Base-by-base conservation (phyloP, 1,140 invertebrate genomes). In the Gerris buenoi region DNA sequence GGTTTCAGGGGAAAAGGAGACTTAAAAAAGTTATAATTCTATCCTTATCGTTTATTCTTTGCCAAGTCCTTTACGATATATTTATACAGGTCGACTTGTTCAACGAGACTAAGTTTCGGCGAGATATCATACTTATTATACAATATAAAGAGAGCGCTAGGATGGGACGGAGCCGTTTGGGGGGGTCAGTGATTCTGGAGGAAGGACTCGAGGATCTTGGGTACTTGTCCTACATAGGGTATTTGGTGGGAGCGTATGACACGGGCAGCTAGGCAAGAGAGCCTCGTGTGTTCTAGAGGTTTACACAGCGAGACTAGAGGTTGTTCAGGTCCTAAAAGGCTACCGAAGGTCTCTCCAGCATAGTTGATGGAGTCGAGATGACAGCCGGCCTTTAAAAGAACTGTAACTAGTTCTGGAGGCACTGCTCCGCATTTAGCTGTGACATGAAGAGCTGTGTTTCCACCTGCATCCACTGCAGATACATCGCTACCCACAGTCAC, bases 321-420 rank as follows among this genome's bases (percentile, higher is more conserved):
- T 72, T 86, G 85, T n/a, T 66, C 28, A 14, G 18, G 18, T 58
- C 81, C 79, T 33, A 92, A 75, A 63, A 93, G 75, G 67, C 83
- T 81, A 64, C 86, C 82, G 69, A 91, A 90, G 0, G 89, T 93
- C 70, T 88, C 84, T 23, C 87, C 87, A 46, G 86, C 80, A 69
- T 83, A 81, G 77, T 97, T 95, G 58, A 88, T 85, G n/a, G 84
- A 81, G 78, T 96, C 93, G 64, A 95, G 80, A 78, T 97, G 93
- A 13, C 90, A 90, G 27, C 91, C 92, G 71, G 84, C 80, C 1
- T 85, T 79, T 0, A 97, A 80, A 0, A 97, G 79, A 1, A 82
- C 81, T 68, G 81, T 80, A 0, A 89, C 83, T 15, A 94, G 79
- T 18, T 82, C 81, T 1, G 84, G 80, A 2, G 85, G 85, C 72